Evolutionary conservation across 2,113 vertebrate genomes (phyloP), one percentile per base, ranked within the genome.

Genomic region (Melanotaenia duboulayi): DNA sequence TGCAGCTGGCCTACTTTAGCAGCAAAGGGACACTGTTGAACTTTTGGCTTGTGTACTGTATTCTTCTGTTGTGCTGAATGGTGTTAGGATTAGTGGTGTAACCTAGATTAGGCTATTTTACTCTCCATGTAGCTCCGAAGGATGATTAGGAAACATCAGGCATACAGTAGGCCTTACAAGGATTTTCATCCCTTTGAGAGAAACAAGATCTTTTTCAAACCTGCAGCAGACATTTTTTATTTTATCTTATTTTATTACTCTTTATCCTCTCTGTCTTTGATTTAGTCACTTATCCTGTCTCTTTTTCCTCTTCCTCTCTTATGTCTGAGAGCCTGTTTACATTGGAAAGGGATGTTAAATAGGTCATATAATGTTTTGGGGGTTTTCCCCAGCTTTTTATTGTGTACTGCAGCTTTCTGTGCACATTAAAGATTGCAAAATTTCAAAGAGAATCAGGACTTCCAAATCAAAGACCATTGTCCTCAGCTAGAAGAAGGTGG

Each of bases 1-100:
- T 66, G 51, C 22, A 25, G n/a, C 55, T 82, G 82, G 76, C 83
- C 80, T 89, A 90, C 72, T 90, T 78, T 70, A 23, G 28, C 40
- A 65, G 78, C 74, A 71, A 32, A 66, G 67, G 62, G 50, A 71
- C 46, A 49, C 39, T 65, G 57, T 58, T 65, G 77, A 73, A 74
- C 82, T 83, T 74, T 78, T 61, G 46, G 11, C 19, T 48, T 63
- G 42, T 65, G 68, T 69, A 19, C 42, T 25, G 28, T 71, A 28
- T 78, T 57, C 55, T 78, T n/a, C 22, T 7, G 19, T 44, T 16
- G 35, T 54, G 78, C 35, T 63, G 48, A 58, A 58, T 32, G 54
- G 12, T 58, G 59, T 35, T 39, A 22, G 72, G 81, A 87, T 84
- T 82, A 87, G 67, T 25, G 32, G 67, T 60, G 70, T 81, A 65